These are phyloP conservation scores for Hymenopus coronatus DNA, from an alignment of 2,888 invertebrate species.

Conservation along the genomic window DNA sequence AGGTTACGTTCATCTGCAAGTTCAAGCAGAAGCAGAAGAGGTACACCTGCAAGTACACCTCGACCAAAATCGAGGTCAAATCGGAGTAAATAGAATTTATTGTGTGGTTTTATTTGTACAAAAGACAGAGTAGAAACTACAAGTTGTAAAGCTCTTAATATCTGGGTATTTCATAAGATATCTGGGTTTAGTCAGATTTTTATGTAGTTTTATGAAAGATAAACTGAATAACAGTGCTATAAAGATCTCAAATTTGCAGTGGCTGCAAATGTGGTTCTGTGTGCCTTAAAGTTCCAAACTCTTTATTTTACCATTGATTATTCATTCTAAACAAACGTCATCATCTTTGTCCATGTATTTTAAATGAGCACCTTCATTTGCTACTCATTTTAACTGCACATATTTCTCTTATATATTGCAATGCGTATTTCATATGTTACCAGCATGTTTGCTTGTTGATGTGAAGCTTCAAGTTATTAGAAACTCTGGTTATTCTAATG, in stretches of 20 bases:
- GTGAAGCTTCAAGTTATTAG: neutral
- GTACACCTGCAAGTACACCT: neutral
- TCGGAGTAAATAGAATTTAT: neutral
- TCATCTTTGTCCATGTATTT: neutral
- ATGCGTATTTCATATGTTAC: neutral
- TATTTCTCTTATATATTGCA: neutral
- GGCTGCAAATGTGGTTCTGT: neutral
- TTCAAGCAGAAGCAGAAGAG: neutral
- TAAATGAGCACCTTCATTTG: neutral
- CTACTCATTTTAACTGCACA: no score
- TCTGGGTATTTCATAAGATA: neutral
- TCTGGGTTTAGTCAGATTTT: neutral
- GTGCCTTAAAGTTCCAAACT: neutral
- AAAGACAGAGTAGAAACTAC: no score
- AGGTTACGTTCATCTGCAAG: neutral
- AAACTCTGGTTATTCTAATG: no score
- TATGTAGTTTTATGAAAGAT: neutral
- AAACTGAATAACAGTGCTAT: neutral
- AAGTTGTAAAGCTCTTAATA: neutral
- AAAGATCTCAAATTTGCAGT: neutral
- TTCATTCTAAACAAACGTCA: neutral
- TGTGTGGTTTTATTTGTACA: no score
- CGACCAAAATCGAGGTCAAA: neutral
- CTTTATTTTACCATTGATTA: no score
- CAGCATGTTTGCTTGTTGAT: neutral